These are phyloP conservation scores for Lacanobia wlatinum DNA, from an alignment of 2,888 invertebrate genomes.

Conservation along the genomic window DNA sequence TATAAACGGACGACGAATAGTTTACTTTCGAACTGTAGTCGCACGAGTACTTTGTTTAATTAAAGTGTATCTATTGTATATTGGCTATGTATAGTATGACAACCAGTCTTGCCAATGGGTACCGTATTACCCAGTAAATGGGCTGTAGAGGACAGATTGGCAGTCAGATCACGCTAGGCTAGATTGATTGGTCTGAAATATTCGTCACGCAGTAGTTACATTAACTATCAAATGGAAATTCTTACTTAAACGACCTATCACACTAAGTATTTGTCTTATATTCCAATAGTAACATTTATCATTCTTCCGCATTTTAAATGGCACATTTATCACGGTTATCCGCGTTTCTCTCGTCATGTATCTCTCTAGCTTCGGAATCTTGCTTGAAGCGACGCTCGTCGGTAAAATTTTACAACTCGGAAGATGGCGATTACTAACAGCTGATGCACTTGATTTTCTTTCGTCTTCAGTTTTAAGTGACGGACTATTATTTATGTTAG, in stretches of 20 bases:
- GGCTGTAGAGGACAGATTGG: background rate
- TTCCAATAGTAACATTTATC: constrained; percentile 21
- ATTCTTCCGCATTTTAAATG: constrained; percentile 40
- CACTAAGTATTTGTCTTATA: background rate
- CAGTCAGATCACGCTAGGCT: no score
- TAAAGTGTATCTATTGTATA: constrained; percentile 29
- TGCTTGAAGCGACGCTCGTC: background rate
- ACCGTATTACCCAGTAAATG: background rate
- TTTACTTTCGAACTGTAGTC: constrained; percentile 67
- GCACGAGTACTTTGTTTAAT: constrained; percentile 65
- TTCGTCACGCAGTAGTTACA: no score
- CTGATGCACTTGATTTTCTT: constrained; percentile 40
- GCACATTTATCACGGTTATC: constrained; percentile 41
- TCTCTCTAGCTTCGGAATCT: background rate
- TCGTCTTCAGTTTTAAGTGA: background rate
- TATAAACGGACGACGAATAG: constrained; percentile 73
- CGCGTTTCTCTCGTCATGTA: constrained; percentile 24
- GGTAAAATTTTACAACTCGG: constrained; percentile 46
- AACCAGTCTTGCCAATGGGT: background rate
- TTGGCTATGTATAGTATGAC: background rate
- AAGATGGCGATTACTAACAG: constrained; percentile 30
- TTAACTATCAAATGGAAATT: no score
- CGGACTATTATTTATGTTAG: background rate
- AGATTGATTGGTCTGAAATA: no score
- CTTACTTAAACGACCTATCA: background rate